These are phyloP conservation scores for Aphaenogaster floridana DNA, from an alignment of 1,140 invertebrate species.

Conservation along the genomic window DNA sequence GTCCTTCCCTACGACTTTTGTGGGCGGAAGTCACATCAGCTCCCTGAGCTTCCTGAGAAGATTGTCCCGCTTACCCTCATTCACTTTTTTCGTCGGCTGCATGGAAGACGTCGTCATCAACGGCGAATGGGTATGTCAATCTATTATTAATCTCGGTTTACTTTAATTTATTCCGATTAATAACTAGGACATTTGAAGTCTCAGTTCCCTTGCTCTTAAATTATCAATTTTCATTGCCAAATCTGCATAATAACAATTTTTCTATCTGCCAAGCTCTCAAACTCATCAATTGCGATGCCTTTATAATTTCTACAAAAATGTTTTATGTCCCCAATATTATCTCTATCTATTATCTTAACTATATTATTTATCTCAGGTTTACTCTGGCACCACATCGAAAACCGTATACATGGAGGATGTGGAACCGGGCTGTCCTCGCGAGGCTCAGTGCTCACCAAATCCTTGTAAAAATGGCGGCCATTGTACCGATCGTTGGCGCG, in stretches of 20 bases:
- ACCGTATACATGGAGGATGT: slow-evolving; percentile 87
- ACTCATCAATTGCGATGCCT: neutral
- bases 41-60: slow-evolving; percentile 89
- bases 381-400: slow-evolving; percentile 78
- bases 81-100: slow-evolving; percentile 93
- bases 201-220: neutral
- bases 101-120: slow-evolving; percentile 96
- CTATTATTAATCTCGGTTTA: slow-evolving; percentile 53
- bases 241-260: neutral
- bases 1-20: slow-evolving; percentile 93
- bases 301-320: neutral
- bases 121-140: slow-evolving; percentile 90
- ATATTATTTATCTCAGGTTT: slow-evolving; percentile 78
- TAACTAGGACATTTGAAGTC: neutral
- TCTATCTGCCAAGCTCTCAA: neutral
- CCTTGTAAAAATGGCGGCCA: slow-evolving; percentile 95
- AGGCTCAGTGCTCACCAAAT: slow-evolving; percentile 94
- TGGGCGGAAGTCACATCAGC: slow-evolving; percentile 89
- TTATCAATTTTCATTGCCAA: neutral
- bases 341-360: too few relatives aligned
- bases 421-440: slow-evolving; percentile 91
- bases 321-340: neutral
- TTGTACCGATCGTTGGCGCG: slow-evolving; percentile 96
- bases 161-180: slow-evolving; percentile 75
- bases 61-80: slow-evolving; percentile 90